Evolutionary conservation across 2,797 vertebrate genomes (phyloP).

Genomic region (Lerista edwardsae): DNA sequence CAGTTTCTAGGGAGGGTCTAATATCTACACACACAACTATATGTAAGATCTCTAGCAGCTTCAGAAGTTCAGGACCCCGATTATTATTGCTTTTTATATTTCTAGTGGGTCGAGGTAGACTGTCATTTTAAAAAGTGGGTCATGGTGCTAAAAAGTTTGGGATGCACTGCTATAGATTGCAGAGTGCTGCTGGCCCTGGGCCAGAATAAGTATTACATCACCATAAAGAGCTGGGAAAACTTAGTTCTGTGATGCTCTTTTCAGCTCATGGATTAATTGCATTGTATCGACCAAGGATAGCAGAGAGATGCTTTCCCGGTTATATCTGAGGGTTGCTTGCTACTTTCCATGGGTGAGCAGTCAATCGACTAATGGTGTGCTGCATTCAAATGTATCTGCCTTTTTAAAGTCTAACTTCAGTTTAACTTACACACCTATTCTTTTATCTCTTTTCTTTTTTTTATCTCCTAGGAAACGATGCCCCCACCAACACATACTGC

Average conservation of each 20-base stretch:
- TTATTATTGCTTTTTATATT: too few species aligned
- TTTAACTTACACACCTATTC: conserved; percentile 40
- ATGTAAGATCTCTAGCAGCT: too few species aligned
- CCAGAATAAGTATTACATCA: background rate
- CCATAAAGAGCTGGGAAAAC: background rate
- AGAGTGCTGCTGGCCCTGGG: background rate
- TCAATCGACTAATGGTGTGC: background rate
- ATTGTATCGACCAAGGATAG: background rate
- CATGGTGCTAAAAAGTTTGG: too few species aligned
- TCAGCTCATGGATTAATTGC: background rate
- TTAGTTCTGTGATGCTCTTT: background rate
- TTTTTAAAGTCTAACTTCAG: background rate
- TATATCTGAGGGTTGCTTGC: background rate
- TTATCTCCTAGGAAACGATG: conserved; percentile 89
- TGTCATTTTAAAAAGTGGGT: too few species aligned
- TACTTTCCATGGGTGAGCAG: background rate
- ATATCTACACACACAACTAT: too few species aligned
- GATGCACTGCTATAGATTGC: too few species aligned
- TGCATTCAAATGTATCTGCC: background rate
- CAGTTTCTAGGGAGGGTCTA: too few species aligned
- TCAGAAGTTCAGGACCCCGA: too few species aligned
- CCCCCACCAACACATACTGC: conserved; percentile 95
- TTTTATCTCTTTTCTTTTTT: conserved; percentile 25
- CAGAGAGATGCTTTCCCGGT: background rate
- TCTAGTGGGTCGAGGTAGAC: too few species aligned